phyloP scores from a whole-genome alignment of 2,797 vertebrate genomes.

The Brotula barbata region DNA sequence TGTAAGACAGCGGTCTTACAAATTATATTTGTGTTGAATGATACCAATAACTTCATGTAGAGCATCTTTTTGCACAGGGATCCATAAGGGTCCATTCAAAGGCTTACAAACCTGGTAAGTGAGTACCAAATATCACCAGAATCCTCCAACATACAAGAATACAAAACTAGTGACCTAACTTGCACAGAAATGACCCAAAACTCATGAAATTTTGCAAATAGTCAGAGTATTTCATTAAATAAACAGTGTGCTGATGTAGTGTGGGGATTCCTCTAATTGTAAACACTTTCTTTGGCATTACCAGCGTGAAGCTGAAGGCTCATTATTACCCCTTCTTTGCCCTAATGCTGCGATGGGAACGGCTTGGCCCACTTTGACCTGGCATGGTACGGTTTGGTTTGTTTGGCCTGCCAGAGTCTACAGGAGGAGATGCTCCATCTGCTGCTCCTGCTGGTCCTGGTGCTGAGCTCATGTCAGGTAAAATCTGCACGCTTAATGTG shows the following conservation, averaged over 20 bases:
- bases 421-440: constrained; percentile 83
- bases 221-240: background rate
- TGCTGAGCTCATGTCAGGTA: constrained; percentile 96
- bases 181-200: too few species aligned
- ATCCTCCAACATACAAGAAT: too few species aligned
- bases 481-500: constrained; percentile 46
- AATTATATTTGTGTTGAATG: too few species aligned
- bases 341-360: constrained; percentile 80
- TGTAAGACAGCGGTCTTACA: too few species aligned
- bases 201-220: too few species aligned
- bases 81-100: too few species aligned
- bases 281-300: constrained; percentile 63
- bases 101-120: too few species aligned
- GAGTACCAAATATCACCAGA: too few species aligned
- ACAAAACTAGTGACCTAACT: too few species aligned
- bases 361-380: constrained; percentile 59
- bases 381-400: constrained; percentile 76
- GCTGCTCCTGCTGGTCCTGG: constrained; percentile 81
- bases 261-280: constrained; percentile 42
- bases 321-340: constrained; percentile 77
- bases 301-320: constrained; percentile 70
- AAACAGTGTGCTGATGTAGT: background rate
- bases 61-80: too few species aligned
- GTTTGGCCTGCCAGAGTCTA: constrained; percentile 71
- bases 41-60: too few species aligned